A percentile compares a stretch with the other conserved stretches of the same genome.
Conservation (phyloP, 1,140 invertebrate species). For the Helicoverpa zea region DNA sequence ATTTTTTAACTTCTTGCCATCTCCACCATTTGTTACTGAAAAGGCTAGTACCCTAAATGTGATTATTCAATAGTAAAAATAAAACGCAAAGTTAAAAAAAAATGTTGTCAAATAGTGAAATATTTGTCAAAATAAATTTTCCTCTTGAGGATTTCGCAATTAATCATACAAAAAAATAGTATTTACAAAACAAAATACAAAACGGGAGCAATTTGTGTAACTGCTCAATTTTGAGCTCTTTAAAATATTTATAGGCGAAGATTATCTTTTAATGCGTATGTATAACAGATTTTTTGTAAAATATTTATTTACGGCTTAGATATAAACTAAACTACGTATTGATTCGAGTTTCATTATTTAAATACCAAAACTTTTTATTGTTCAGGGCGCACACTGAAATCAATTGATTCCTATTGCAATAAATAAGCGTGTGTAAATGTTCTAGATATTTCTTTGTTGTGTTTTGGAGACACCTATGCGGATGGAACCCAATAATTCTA, state of each 20-base stretch:
- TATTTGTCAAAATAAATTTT: slow-evolving; percentile 36
- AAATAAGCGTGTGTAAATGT: neutral
- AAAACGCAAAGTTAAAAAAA: neutral
- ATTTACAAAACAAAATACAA: slow-evolving; percentile 1
- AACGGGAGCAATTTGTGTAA: neutral
- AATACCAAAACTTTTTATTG: neutral
- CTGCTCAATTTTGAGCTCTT: neutral
- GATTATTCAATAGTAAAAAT: neutral
- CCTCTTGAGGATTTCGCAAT: slow-evolving; percentile 12
- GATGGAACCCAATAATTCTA: too few species aligned
- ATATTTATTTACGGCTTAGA: neutral
- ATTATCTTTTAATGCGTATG: slow-evolving; percentile 13
- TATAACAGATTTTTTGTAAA: neutral
- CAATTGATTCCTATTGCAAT: neutral
- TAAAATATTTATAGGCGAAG: neutral
- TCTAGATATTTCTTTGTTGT: slow-evolving; percentile 22
- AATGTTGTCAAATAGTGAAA: slow-evolving; percentile 17
- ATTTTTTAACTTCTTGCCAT: too few species aligned
- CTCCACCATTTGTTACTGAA: neutral
- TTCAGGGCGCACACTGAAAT: neutral
- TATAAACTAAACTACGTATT: neutral
- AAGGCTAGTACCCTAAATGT: neutral
- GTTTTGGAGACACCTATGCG: neutral
- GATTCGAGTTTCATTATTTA: neutral
- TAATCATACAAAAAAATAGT: neutral